Evolutionary conservation across 1,140 invertebrate genomes (phyloP).

Genomic region (Ceratina japonica): DNA sequence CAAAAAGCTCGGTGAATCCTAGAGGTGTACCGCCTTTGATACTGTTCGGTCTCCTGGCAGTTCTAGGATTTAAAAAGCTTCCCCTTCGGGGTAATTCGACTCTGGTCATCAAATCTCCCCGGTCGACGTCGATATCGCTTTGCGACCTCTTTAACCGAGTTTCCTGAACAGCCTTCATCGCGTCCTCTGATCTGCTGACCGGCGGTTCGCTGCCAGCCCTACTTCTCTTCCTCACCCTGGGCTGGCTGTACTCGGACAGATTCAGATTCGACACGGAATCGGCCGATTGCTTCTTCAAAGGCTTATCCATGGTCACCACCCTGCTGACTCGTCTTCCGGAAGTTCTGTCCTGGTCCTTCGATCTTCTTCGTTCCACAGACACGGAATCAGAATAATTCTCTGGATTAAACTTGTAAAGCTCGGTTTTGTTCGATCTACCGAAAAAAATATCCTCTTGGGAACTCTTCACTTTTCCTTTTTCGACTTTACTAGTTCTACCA

Average conservation of each 20-base stretch:
- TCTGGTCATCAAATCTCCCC: slow-evolving; percentile 89
- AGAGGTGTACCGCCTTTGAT: slow-evolving; percentile 84
- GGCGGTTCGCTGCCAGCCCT: slow-evolving; percentile 76
- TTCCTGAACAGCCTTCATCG: slow-evolving; percentile 74
- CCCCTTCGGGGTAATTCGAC: slow-evolving; percentile 90
- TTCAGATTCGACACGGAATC: slow-evolving; percentile 24
- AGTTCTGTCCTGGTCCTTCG: slow-evolving; percentile 48
- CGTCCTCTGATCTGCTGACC: slow-evolving; percentile 72
- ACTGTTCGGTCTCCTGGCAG: slow-evolving; percentile 70
- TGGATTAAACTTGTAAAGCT: slow-evolving; percentile 11
- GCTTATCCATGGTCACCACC: slow-evolving; percentile 64
- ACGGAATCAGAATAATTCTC: slow-evolving; percentile 20
- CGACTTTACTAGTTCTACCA: slow-evolving; percentile 56
- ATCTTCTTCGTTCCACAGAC: slow-evolving; percentile 34
- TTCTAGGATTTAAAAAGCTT: slow-evolving; percentile 89
- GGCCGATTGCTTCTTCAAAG: slow-evolving; percentile 46
- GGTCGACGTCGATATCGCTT: slow-evolving; percentile 78
- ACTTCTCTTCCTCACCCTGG: slow-evolving; percentile 66
- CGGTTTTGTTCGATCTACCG: slow-evolving; percentile 43
- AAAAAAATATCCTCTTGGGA: slow-evolving; percentile 60
- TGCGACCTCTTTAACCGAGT: slow-evolving; percentile 80
- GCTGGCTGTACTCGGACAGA: slow-evolving; percentile 44
- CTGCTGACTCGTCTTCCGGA: slow-evolving; percentile 48
- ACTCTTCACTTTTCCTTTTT: slow-evolving; percentile 6
- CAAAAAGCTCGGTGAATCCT: slow-evolving; percentile 90